Evolutionary conservation across 2,888 invertebrate genomes (phyloP).

Genomic region (Horisme vitalbata): DNA sequence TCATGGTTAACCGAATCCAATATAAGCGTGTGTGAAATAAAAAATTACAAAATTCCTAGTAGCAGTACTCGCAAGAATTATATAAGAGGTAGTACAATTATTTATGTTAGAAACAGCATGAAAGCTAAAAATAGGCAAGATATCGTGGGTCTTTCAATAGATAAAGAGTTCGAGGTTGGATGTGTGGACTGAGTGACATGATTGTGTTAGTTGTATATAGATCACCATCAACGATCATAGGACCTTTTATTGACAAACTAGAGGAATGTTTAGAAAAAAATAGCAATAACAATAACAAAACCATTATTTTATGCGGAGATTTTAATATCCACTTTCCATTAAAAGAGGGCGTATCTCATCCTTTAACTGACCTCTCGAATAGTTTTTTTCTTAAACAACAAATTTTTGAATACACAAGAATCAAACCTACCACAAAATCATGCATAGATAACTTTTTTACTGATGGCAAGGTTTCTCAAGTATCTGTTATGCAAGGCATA

Average conservation of each 20-base stretch:
- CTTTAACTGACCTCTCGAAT: slow-evolving; percentile 1
- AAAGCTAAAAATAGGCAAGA: slow-evolving; percentile 4
- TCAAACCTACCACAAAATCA: not conserved
- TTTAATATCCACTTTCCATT: not conserved
- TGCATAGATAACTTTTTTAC: slow-evolving; percentile 2
- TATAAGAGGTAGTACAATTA: slow-evolving; percentile 6
- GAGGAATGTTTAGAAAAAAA: not conserved
- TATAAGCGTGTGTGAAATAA: not conserved
- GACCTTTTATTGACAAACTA: not conserved
- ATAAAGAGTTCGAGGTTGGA: slow-evolving; percentile 1
- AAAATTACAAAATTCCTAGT: slow-evolving; percentile 7
- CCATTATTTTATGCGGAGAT: slow-evolving; percentile 1
- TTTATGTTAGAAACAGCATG: slow-evolving; percentile 1
- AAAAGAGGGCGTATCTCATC: not conserved
- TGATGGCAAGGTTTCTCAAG: not conserved
- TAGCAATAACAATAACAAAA: not conserved
- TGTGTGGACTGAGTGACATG: not conserved
- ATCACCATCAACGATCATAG: not conserved
- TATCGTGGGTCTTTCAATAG: slow-evolving; percentile 1
- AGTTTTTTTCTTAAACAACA: slow-evolving; percentile 4
- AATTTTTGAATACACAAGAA: slow-evolving; percentile 3
- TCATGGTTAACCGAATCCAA: not conserved
- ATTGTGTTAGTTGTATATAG: not conserved
- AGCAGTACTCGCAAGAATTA: slow-evolving; percentile 4
- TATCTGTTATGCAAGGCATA: not conserved